Base-by-base conservation (phyloP, 2,888 invertebrate genomes). In the Raillietiella orientalis region DNA sequence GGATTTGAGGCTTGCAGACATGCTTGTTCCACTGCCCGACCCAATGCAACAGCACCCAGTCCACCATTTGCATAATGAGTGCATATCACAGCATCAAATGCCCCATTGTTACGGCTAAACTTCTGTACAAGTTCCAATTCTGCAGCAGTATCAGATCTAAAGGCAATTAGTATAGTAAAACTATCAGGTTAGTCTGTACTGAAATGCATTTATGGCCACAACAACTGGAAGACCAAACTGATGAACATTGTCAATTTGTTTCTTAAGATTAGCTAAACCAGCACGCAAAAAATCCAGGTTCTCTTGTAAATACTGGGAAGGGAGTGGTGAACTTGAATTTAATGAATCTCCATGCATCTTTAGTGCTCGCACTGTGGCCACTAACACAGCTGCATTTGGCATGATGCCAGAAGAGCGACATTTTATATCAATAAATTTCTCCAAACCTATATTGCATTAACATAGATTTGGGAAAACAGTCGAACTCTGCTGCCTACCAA, bases 281-380 rank as follows among this genome's bases (percentile, higher is more conserved):
- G 70, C 66, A 39, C 56, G 53, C 8, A 96, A 48, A 27, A 93
- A 52, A 26, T 70, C 69, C 30, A 90, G 43, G 44, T 93, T 82
- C 47, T 77, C 74, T 56, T 74, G 37, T 6, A 38, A 39, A 28
- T 96, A 96, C 37, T 67, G 77, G 21, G 62, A 57, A 32, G 72
- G 62, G 2, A 90, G 53, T 1, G 75, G 70, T n/a, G 62, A 48
- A 2, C 84, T 84, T 3, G 77, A 62, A 1, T 62, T 58, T 6
- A 93, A 84, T 0, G 66, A 42, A 24, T 93, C 93, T 15, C 96
- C 96, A 47, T 96, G 96, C 82, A 93, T 84, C 55, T 96, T 96
- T 28, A 96, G 56, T 11, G 96, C 93, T 32, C 93, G 56, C 12
- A 93, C 59, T 0, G 93, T 87, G 2, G 72, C 61, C 20, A 96